Base-by-base conservation (phyloP, 2,113 vertebrate genomes). In the Tor tambroides region DNA sequence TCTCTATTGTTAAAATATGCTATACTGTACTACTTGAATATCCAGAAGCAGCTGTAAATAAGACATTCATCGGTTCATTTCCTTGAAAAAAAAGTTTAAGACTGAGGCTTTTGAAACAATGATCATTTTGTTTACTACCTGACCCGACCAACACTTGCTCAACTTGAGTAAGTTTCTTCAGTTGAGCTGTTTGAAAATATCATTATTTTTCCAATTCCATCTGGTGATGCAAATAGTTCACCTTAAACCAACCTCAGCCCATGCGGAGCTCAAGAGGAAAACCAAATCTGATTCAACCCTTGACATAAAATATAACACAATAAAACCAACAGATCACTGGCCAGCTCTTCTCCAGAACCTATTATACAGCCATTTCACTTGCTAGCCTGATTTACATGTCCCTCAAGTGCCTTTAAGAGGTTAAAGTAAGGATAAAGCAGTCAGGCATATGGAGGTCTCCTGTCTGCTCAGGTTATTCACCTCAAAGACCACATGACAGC, bases 401-500 rank as follows among this genome's bases (percentile, higher is more conserved):
- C 54, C 32, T 23, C 6, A 19, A 9, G 19, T 59, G 21, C 6
- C 30, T n/a, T 63, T 17, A 43, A 43, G n/a, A 15, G 15, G 75
- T 77, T 77, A 81, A 81, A 65, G 80, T n/a, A 46, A 65, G 6
- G 59, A 65, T 81, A 65, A 65, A 19, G 80, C 77, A 54, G 2
- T 80, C 77, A 59, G 7, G 51, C 77, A 77, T 59, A 35, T 61
- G 28, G 17, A 23, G 54, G 78, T 61, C 78, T 61, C 77, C 17
- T 80, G 77, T 80, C 77, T 59, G 19, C 51, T 81, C 35, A 41
- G 15, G 35, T 28, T 38, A 65, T 65, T 81, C 14, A 81, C 59
- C 59, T 81, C 32, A 81, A 49, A 77, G 56, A 63, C 79, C 32
- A 3, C 9, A 41, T n/a, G 32, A 41, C 23, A 81, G 79, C 32